Percentiles rank a stretch among this genome's conserved stretches.
These are phyloP conservation scores for Catharus fuscescens DNA, from an alignment of 2,113 vertebrate species.

Conservation along the genomic window DNA sequence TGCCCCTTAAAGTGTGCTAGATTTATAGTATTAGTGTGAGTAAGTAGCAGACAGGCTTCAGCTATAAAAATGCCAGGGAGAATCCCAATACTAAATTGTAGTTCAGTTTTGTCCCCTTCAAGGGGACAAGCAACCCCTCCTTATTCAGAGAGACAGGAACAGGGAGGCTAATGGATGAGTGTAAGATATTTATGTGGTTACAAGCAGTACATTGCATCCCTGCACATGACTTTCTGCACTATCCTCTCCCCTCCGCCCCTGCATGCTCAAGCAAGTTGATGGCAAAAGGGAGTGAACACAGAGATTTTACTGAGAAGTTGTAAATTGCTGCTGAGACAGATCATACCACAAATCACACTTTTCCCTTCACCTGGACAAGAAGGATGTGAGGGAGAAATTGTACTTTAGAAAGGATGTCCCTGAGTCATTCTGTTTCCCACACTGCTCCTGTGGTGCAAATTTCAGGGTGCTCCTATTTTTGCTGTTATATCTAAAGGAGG, in stretches of 20 bases:
- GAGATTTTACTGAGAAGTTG: slow-evolving; percentile 11
- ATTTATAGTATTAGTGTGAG: slow-evolving; percentile 32
- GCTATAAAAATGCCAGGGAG: slow-evolving; percentile 43
- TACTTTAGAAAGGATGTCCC: not conserved
- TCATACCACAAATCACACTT: slow-evolving; percentile 38
- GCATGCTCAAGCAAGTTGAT: not conserved
- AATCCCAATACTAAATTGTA: slow-evolving; percentile 32
- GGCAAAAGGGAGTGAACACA: not conserved
- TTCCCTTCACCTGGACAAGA: slow-evolving; percentile 44
- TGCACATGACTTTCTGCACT: not conserved
- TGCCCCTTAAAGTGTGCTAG: not conserved
- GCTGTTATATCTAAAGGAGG: not conserved
- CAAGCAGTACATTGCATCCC: not conserved
- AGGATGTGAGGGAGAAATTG: slow-evolving; percentile 25
- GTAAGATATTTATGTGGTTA: slow-evolving; percentile 51
- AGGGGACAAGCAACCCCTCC: not conserved
- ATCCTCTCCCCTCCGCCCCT: not conserved
- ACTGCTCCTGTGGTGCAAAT: not conserved
- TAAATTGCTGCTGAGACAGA: slow-evolving; percentile 37
- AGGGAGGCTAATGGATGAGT: slow-evolving; percentile 18
- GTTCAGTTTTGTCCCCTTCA: slow-evolving; percentile 16
- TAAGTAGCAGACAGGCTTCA: slow-evolving; percentile 24
- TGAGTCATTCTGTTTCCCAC: not conserved
- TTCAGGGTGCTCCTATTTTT: not conserved
- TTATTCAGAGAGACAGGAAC: not conserved